phyloP scores from a whole-genome alignment of 2,113 vertebrate genomes.

The Poeciliopsis prolifica region DNA sequence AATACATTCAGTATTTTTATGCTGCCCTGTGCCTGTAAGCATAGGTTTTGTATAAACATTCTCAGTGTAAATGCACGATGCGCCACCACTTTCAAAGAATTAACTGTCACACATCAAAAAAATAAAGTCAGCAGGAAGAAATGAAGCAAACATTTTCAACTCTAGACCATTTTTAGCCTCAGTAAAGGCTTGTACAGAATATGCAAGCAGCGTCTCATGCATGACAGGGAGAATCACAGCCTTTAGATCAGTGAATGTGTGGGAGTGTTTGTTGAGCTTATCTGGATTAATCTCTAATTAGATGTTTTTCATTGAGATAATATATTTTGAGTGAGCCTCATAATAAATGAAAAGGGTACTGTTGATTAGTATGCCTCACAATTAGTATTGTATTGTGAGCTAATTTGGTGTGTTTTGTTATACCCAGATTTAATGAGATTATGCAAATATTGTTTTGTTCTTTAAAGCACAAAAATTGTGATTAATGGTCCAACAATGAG shows the following conservation, averaged over 20 bases:
- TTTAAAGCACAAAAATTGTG: slow-evolving; percentile 1
- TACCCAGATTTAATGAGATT: slow-evolving; percentile 23
- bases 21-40: no score
- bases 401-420: slow-evolving; percentile 45
- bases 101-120: not conserved
- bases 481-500: slow-evolving; percentile 31
- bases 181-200: not conserved
- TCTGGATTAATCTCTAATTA: slow-evolving; percentile 68
- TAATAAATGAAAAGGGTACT: slow-evolving; percentile 55
- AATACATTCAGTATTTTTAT: no score
- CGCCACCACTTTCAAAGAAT: not conserved
- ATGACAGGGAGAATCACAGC: slow-evolving; percentile 31
- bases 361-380: slow-evolving; percentile 39
- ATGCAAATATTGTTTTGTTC: not conserved
- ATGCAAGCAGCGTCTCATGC: not conserved
- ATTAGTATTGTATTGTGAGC: slow-evolving; percentile 41
- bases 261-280: slow-evolving; percentile 59
- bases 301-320: slow-evolving; percentile 50
- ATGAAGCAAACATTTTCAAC: slow-evolving; percentile 16
- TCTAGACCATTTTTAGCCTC: not conserved
- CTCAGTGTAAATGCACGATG: not conserved
- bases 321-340: slow-evolving; percentile 36
- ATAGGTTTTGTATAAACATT: no score
- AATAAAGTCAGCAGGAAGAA: slow-evolving; percentile 16
- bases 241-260: slow-evolving; percentile 51